Conservation (phyloP, 2,888 invertebrate genomes). For the Watsonalla cultraria region DNA sequence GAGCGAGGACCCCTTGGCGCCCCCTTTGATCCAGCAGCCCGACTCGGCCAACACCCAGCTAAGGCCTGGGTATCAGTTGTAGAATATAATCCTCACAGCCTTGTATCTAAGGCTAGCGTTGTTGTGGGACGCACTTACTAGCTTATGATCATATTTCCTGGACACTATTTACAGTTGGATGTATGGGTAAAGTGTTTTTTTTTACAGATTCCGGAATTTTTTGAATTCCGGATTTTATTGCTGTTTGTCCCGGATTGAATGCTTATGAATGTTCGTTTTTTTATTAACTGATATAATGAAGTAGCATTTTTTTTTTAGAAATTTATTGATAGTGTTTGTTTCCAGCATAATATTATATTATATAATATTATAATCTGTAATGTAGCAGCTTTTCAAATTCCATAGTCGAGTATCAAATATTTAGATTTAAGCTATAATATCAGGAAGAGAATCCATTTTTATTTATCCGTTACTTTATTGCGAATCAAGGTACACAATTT, state of each 20-base stretch:
- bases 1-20: constrained; percentile 61
- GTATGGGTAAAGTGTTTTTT: constrained; percentile 5
- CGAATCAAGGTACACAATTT: not conserved
- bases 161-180: constrained; percentile 26
- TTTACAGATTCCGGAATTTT: not conserved
- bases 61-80: constrained; percentile 58
- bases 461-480: not conserved
- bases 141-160: constrained; percentile 32
- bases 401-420: too few relatives aligned
- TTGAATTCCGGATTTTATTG: too few relatives aligned
- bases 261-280: too few relatives aligned
- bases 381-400: too few relatives aligned
- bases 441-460: not conserved
- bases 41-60: constrained; percentile 39
- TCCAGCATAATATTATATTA: too few relatives aligned
- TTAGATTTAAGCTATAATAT: not conserved
- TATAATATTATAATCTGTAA: too few relatives aligned
- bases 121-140: constrained; percentile 34
- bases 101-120: constrained; percentile 32
- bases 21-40: constrained; percentile 54
- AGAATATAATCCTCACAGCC: constrained; percentile 46
- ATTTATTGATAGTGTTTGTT: too few relatives aligned
- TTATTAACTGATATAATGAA: too few relatives aligned
- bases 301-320: too few relatives aligned
- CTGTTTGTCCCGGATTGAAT: too few relatives aligned